Evolutionary conservation across 2,113 vertebrate species (phyloP).

Genomic region (Kryptolebias marmoratus): DNA sequence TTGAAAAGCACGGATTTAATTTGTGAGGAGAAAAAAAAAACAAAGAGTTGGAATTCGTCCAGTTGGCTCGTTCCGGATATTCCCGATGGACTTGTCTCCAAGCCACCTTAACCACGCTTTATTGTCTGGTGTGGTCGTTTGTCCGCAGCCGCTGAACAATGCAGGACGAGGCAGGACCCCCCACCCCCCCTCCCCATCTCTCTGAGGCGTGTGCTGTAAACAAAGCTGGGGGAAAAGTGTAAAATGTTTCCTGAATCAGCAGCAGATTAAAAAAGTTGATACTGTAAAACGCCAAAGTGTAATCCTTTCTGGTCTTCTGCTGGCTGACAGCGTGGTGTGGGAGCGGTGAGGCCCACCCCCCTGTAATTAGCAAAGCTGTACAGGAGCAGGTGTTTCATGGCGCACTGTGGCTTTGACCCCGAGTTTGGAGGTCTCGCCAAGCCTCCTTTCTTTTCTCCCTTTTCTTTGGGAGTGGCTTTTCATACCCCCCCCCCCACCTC

Average conservation of each 20-base stretch:
- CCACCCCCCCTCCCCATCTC: slow-evolving; percentile 21
- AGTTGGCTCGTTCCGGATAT: slow-evolving; percentile 59
- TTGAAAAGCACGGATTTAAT: slow-evolving; percentile 69
- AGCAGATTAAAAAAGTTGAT: slow-evolving; percentile 48
- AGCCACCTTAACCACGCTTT: slow-evolving; percentile 60
- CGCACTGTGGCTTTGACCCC: slow-evolving; percentile 69
- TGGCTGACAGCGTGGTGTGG: slow-evolving; percentile 52
- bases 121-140: slow-evolving; percentile 63
- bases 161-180: slow-evolving; percentile 43
- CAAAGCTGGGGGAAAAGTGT: slow-evolving; percentile 55
- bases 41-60: slow-evolving; percentile 69
- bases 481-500: slow-evolving; percentile 13
- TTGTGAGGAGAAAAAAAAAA: slow-evolving; percentile 47
- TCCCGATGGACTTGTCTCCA: slow-evolving; percentile 58
- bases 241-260: slow-evolving; percentile 54
- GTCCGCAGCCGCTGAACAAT: slow-evolving; percentile 50
- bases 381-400: slow-evolving; percentile 80
- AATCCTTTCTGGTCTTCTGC: slow-evolving; percentile 36
- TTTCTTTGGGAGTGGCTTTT: slow-evolving; percentile 68
- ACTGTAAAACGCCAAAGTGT: slow-evolving; percentile 53
- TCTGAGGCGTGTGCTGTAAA: slow-evolving; percentile 58
- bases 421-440: slow-evolving; percentile 52
- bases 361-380: slow-evolving; percentile 71
- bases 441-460: slow-evolving; percentile 49
- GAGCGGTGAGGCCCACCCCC: slow-evolving; percentile 55